Evolutionary conservation across 2,888 invertebrate genomes (phyloP).

Genomic region (Mylabris sibirica): DNA sequence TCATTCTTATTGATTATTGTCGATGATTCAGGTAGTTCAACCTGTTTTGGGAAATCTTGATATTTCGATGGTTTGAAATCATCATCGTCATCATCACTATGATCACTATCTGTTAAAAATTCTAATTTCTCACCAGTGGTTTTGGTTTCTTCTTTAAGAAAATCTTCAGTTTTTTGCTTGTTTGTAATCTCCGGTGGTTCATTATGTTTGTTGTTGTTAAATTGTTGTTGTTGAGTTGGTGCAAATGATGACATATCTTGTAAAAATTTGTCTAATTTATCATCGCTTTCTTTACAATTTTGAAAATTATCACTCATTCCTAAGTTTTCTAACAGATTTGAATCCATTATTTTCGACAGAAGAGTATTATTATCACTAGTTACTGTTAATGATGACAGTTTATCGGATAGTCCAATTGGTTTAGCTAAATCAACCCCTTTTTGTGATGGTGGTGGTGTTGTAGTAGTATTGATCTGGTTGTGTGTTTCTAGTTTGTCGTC

Average conservation of each 20-base stretch:
- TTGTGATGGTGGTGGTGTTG: background rate
- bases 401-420: constrained; percentile 47
- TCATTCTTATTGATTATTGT: constrained; percentile 38
- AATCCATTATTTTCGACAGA: constrained; percentile 49
- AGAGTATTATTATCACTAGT: constrained; percentile 31
- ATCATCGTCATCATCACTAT: constrained; percentile 61
- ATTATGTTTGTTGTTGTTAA: constrained; percentile 20
- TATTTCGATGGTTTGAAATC: constrained; percentile 51
- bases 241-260: constrained; percentile 47
- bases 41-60: constrained; percentile 42
- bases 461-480: constrained; percentile 53
- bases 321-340: constrained; percentile 55
- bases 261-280: constrained; percentile 54
- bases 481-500: constrained; percentile 44
- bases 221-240: constrained; percentile 3
- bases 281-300: constrained; percentile 51
- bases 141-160: constrained; percentile 37
- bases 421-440: constrained; percentile 57
- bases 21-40: constrained; percentile 37
- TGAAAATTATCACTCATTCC: constrained; percentile 58
- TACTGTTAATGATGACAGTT: constrained; percentile 35
- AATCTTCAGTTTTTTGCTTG: constrained; percentile 35
- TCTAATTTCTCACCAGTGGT: constrained; percentile 60
- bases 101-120: constrained; percentile 68
- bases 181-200: constrained; percentile 38